These are phyloP conservation scores for Pomacea canaliculata DNA, from an alignment of 2,888 invertebrate genomes.

Conservation along the genomic window DNA sequence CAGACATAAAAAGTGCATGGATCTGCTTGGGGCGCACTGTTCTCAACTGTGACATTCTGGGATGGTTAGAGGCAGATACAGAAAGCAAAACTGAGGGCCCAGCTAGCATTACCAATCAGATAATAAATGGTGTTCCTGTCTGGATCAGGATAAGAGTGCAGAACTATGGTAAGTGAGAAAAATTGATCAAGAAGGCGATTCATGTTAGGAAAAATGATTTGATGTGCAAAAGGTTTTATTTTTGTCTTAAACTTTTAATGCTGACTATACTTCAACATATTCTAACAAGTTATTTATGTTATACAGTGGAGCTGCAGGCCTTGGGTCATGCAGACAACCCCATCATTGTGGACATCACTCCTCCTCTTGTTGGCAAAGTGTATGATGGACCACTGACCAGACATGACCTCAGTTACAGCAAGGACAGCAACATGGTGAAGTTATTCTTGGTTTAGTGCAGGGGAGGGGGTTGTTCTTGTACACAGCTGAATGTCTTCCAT, in stretches of 20 bases:
- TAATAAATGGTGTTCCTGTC: slow-evolving; percentile 51
- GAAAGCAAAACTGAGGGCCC: slow-evolving; percentile 2
- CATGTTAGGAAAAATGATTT: no score
- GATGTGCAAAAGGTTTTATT: no score
- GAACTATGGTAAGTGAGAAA: slow-evolving; percentile 47
- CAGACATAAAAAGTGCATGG: slow-evolving; percentile 42
- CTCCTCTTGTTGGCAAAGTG: slow-evolving; percentile 47
- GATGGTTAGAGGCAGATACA: slow-evolving; percentile 30
- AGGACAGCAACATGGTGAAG: slow-evolving; percentile 25
- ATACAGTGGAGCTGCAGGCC: slow-evolving; percentile 49
- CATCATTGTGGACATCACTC: slow-evolving; percentile 48
- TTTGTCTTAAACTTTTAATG: no score
- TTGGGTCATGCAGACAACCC: slow-evolving; percentile 45
- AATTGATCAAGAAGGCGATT: neutral
- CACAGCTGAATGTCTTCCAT: no score
- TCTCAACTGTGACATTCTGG: slow-evolving; percentile 41
- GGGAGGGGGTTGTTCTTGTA: no score
- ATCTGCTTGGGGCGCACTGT: slow-evolving; percentile 48
- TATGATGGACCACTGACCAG: slow-evolving; percentile 42
- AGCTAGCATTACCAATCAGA: slow-evolving; percentile 27
- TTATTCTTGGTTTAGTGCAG: no score
- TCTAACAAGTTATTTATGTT: neutral
- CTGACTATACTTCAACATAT: neutral
- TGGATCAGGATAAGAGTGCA: slow-evolving; percentile 53
- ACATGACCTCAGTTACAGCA: slow-evolving; percentile 44